Percentiles rank a stretch among this genome's conserved stretches.
Conservation (phyloP, 2,888 invertebrate species). For the Drosophila hamatofila region DNA sequence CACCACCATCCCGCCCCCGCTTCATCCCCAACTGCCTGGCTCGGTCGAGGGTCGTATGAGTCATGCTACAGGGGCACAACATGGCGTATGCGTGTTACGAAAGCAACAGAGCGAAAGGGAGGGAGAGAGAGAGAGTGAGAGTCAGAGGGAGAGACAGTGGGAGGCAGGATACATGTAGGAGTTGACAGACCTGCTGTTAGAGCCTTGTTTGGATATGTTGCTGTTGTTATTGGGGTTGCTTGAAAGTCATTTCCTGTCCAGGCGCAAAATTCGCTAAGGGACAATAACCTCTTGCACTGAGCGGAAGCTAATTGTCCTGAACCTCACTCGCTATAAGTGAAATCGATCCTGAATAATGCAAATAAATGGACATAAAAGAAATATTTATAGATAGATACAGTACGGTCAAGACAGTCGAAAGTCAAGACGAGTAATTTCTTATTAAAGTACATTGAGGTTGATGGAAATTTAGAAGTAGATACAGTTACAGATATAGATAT, state of each 20-base stretch:
- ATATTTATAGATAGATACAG: neutral
- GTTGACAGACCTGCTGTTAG: conserved; percentile 35
- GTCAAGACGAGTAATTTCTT: too few relatives aligned
- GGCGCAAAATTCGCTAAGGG: conserved; percentile 48
- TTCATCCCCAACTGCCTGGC: neutral
- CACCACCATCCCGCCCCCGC: neutral
- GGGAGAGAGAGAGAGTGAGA: neutral
- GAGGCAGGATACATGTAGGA: conserved; percentile 25
- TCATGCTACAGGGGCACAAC: conserved; percentile 50
- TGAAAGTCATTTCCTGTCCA: conserved; percentile 65
- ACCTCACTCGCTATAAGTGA: neutral
- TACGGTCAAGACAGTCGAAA: neutral
- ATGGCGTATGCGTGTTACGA: conserved; percentile 59
- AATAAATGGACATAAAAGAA: neutral
- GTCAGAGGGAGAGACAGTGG: too few relatives aligned
- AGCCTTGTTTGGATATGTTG: conserved; percentile 21
- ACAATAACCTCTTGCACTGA: conserved; percentile 61
- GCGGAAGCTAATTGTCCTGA: conserved; percentile 45
- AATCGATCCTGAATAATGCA: neutral
- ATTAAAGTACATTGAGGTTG: too few relatives aligned
- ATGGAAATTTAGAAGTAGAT: neutral
- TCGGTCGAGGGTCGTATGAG: conserved; percentile 47
- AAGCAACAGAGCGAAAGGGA: neutral
- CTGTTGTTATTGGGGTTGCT: conserved; percentile 47
- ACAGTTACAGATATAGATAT: neutral